Conservation (phyloP, 2,888 invertebrate genomes). For the Schrankia costaestrigalis region DNA sequence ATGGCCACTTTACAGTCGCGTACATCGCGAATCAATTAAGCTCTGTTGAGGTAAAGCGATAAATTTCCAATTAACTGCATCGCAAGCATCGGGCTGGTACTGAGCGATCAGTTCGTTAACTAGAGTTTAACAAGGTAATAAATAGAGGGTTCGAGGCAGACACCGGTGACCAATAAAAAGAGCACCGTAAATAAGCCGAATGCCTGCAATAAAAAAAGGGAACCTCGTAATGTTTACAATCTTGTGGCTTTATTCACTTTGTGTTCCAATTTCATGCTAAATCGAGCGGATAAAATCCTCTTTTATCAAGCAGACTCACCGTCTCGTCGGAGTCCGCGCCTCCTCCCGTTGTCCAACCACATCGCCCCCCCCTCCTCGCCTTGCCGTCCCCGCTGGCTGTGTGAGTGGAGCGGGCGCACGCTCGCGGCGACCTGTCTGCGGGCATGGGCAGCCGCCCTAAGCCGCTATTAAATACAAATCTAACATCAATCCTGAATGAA, state of each 20-base stretch:
- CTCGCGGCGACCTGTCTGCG: slow-evolving; percentile 29
- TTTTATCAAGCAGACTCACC: slow-evolving; percentile 76
- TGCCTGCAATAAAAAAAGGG: slow-evolving; percentile 73
- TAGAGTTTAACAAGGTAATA: slow-evolving; percentile 79
- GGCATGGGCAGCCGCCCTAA: slow-evolving; percentile 17
- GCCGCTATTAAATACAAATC: slow-evolving; percentile 67
- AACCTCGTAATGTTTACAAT: slow-evolving; percentile 79
- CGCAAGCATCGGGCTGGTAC: slow-evolving; percentile 53
- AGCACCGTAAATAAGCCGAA: slow-evolving; percentile 75
- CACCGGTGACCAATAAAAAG: slow-evolving; percentile 72
- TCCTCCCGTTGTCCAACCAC: slow-evolving; percentile 24
- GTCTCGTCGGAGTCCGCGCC: slow-evolving; percentile 56
- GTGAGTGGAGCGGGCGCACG: slow-evolving; percentile 11
- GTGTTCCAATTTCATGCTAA: slow-evolving; percentile 81
- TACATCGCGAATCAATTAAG: slow-evolving; percentile 66
- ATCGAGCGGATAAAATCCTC: slow-evolving; percentile 78
- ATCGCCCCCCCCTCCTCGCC: slow-evolving; percentile 11
- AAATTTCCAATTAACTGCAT: slow-evolving; percentile 71
- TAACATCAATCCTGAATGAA: slow-evolving; percentile 65
- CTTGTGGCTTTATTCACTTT: slow-evolving; percentile 81
- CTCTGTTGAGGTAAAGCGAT: slow-evolving; percentile 57
- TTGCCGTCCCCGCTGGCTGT: slow-evolving; percentile 16
- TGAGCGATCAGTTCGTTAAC: slow-evolving; percentile 71
- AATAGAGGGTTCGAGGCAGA: slow-evolving; percentile 64
- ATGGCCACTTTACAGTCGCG: slow-evolving; percentile 48